Evolutionary conservation across 2,113 vertebrate genomes (phyloP), one percentile per base, ranked within the genome.

Genomic region (Cephalopterus ornatus): DNA sequence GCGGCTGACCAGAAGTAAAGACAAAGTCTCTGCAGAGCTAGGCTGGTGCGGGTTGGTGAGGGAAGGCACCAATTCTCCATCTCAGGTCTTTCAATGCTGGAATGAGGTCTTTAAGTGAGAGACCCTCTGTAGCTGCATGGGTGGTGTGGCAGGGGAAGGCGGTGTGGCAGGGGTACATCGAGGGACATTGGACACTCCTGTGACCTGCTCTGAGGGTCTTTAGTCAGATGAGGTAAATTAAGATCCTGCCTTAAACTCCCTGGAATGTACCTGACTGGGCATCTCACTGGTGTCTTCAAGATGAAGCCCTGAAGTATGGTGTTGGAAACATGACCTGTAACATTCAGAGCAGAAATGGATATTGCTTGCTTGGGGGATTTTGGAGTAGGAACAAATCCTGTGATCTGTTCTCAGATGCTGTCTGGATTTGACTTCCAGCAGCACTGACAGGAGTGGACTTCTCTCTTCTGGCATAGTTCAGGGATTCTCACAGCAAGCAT

Each of bases 1-100:
- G 33, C 0, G 0, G 44, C 22, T 0, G 0, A 11, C 18, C 4
- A 5, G 55, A 30, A 32, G 18, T 0, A 2, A 39, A 37, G 65
- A 27, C 0, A 1, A 1, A 32, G 47, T 27, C 47, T 76, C 55
- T 0, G 0, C 14, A 55, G 82, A 41, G 32, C 26, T 46, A 67
- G 44, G 47, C 71, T 83, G 81, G 27, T 41, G 7, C 37, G 55
- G 13, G 41, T 12, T n/a, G 28, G 12, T 3, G 22, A 35, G 27
- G 78, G 65, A 70, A 37, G 58, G 53, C 28, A 35, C 27, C 10
- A 47, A 47, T 27, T 1, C 1, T 20, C 46, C 8, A 0, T 7
- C 33, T 70, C n/a, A 11, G 7, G 17, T 4, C 11, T 63, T 14
- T 35, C 62, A 5, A 9, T 3, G 2, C 1, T 46, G 52, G 39